Conservation (phyloP, 2,797 vertebrate genomes). For the Sebastes taczanowskii region DNA sequence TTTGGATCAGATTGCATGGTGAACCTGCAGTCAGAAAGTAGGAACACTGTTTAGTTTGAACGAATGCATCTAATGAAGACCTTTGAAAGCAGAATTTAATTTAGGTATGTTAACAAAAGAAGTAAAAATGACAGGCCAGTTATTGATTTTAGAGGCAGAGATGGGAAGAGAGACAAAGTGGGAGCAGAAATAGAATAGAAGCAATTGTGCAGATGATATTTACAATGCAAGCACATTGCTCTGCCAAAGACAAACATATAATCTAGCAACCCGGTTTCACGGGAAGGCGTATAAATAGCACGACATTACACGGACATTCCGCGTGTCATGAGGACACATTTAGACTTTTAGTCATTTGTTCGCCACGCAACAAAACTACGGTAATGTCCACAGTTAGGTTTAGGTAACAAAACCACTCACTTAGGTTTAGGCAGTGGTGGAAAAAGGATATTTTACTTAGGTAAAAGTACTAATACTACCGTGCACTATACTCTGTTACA, state of each 20-base stretch:
- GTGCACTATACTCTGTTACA: too few relatives aligned
- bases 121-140: slow-evolving; percentile 1
- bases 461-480: too few relatives aligned
- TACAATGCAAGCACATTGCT: neutral
- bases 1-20: slow-evolving; percentile 54
- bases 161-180: neutral
- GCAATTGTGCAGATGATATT: slow-evolving; percentile 33
- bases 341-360: too few relatives aligned
- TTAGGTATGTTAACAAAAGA: slow-evolving; percentile 1
- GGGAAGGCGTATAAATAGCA: too few relatives aligned
- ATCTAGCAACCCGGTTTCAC: neutral
- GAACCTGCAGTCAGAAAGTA: slow-evolving; percentile 27
- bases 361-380: too few relatives aligned
- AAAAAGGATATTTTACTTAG: too few relatives aligned
- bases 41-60: slow-evolving; percentile 32
- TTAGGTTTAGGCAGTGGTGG: too few relatives aligned
- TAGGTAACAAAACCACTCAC: too few relatives aligned
- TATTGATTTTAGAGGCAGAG: neutral
- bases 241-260: neutral
- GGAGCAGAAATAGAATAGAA: slow-evolving; percentile 20
- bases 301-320: too few relatives aligned
- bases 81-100: slow-evolving; percentile 34
- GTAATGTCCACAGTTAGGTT: too few relatives aligned
- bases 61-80: slow-evolving; percentile 27
- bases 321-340: too few relatives aligned